phyloP scores from a whole-genome alignment of 35 echinoderm and acorn worm genomes.

The Chiridota heheva region DNA sequence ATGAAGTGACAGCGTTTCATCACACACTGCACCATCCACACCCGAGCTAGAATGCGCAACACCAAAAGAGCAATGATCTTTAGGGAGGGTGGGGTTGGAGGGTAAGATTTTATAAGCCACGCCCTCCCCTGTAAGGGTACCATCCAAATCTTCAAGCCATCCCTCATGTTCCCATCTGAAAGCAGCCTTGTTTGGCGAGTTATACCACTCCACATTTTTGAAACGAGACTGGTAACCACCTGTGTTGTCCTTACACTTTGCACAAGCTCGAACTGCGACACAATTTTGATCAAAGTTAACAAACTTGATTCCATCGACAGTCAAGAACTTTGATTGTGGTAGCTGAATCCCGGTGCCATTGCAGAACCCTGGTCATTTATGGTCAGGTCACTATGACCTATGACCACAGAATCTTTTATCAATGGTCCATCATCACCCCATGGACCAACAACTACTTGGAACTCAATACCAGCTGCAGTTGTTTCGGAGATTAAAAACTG shows the following conservation, averaged over 20 bases:
- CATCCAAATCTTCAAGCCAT: constrained; percentile 71
- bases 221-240: constrained; percentile 55
- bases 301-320: constrained; percentile 62
- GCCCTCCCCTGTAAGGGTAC: constrained; percentile 38
- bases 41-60: constrained; percentile 19
- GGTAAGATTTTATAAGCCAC: constrained; percentile 31
- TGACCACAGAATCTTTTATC: constrained; percentile 56
- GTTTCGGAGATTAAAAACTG: constrained; percentile 64
- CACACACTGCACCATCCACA: constrained; percentile 45
- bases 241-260: constrained; percentile 44
- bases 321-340: constrained; percentile 45
- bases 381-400: constrained; percentile 44
- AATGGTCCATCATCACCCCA: constrained; percentile 60
- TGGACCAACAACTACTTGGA: constrained; percentile 1
- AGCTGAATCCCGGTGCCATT: constrained; percentile 40
- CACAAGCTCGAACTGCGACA: constrained; percentile 36
- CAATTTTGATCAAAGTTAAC: constrained; percentile 70
- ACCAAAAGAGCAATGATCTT: constrained; percentile 16
- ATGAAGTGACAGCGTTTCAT: constrained; percentile 55
- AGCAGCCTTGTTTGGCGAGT: constrained; percentile 62
- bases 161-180: constrained; percentile 73
- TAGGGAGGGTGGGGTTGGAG: constrained; percentile 49
- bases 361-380: constrained; percentile 2
- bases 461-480: constrained; percentile 54
- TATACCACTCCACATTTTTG: constrained; percentile 32